A percentile compares a stretch with the other conserved stretches of the same genome.
phyloP scores from a whole-genome alignment of 2,888 invertebrate species.

The Drepana falcataria region DNA sequence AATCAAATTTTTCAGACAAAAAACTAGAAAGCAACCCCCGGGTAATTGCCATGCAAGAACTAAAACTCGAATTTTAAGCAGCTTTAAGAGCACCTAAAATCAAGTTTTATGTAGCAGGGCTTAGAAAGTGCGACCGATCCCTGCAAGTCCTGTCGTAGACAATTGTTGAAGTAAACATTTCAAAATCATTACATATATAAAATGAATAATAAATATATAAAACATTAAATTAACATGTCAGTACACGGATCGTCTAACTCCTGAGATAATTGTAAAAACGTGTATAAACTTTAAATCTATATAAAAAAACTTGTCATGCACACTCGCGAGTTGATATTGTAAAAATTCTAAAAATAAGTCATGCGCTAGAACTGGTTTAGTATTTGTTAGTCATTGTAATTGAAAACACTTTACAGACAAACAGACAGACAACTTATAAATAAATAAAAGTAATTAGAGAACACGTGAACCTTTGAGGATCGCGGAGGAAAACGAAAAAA shows the following conservation, averaged over 20 bases:
- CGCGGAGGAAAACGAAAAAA: constrained; percentile 63
- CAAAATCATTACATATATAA: constrained; percentile 40
- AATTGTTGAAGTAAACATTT: constrained; percentile 73
- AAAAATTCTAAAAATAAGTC: constrained; percentile 51
- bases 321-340: constrained; percentile 68
- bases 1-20: constrained; percentile 72
- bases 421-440: constrained; percentile 22
- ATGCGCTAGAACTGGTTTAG: constrained; percentile 73
- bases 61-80: constrained; percentile 70
- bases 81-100: constrained; percentile 52
- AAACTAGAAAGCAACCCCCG: constrained; percentile 71
- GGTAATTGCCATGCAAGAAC: constrained; percentile 72
- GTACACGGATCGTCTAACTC: constrained; percentile 45
- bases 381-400: constrained; percentile 73
- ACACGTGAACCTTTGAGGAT: constrained; percentile 45
- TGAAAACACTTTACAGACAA: constrained; percentile 49
- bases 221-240: constrained; percentile 59
- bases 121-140: constrained; percentile 44
- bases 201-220: constrained; percentile 28
- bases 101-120: constrained; percentile 70
- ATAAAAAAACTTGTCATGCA: constrained; percentile 61
- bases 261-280: constrained; percentile 34
- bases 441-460: constrained; percentile 21
- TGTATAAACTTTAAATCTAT: constrained; percentile 26
- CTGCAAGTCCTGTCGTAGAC: constrained; percentile 34